Base-by-base conservation (phyloP, 2,797 vertebrate genomes). In the Gastrophryne carolinensis region DNA sequence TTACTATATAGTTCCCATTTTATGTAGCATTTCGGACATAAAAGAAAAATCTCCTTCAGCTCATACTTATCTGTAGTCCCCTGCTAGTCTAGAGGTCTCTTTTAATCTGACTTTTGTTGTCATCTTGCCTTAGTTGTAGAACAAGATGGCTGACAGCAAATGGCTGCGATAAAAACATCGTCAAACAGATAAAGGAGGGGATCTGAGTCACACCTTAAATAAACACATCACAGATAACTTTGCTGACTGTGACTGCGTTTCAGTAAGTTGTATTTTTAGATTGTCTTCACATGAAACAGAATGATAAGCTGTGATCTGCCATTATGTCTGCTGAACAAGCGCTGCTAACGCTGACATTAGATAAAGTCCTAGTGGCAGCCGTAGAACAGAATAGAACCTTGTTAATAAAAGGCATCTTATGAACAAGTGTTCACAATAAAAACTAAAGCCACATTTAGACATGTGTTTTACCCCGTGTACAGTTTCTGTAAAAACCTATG, bases 391-490 rank as follows among this genome's bases (percentile, higher is more conserved):
- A 71, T 21, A 17, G 70, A 11, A 21, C 53, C 41, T 27, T n/a
- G 12, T 72, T 79, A 79, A 81, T 81, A 61, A 37, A 6, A 76
- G 73, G 13, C 32, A 58, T 72, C 21, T 62, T 64, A 32, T 30
- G 50, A 70, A 82, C 54, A 75, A 79, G 69, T 41, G 21, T 63
- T 39, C 24, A 24, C 41, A 27, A 41, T 19, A 19, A 50, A 19
- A 50, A 11, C 27, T 15, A 7, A 34, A 13, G 34, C 11, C 13
- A 1, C 15, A 19, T 13, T 61, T 3, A n/a, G 21, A 29, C 27
- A 47, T 47, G 29, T 47, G 37, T 30, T 6, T 13, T 47, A 3
- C 37, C 37, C 26, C 21, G 23, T 7, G 15, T 34, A 4, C 32
- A 4, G 32, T 34, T 10, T 34, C 4, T 34, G 32, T 34, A 34